A percentile compares a stretch with the other conserved stretches of the same genome.
Evolutionary conservation across 1,140 invertebrate genomes (phyloP).

Genomic region (Lasaia peninsularis): DNA sequence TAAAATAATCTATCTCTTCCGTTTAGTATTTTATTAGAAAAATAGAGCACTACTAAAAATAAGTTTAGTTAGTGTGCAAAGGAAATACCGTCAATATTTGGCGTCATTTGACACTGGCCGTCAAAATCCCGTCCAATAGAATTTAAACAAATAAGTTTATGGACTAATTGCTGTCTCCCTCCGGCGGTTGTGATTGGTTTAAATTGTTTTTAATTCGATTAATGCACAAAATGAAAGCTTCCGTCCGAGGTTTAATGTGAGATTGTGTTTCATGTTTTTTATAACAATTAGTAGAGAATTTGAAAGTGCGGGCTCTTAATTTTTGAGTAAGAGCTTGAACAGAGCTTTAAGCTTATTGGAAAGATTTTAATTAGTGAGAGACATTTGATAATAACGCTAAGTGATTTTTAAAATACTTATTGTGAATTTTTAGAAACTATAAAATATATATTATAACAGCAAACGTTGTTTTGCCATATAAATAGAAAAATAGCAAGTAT

Average conservation of each 20-base stretch:
- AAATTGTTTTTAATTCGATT: conserved; percentile 62
- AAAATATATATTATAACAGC: too few relatives aligned
- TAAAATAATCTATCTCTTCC: too few relatives aligned
- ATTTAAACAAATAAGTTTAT: conserved; percentile 36
- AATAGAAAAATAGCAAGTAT: too few relatives aligned
- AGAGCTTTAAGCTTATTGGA: background rate
- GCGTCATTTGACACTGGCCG: too few relatives aligned
- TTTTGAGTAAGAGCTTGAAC: conserved; percentile 3
- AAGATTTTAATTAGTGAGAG: background rate
- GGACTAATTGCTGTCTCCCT: conserved; percentile 48
- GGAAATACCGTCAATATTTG: too few relatives aligned
- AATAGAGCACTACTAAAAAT: too few relatives aligned
- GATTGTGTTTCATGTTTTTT: conserved; percentile 32
- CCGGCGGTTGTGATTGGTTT: conserved; percentile 36
- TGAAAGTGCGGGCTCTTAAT: conserved; percentile 4
- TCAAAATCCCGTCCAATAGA: background rate
- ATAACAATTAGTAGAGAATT: conserved; percentile 16
- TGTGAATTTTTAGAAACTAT: too few relatives aligned
- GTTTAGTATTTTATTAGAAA: too few relatives aligned
- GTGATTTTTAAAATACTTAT: too few relatives aligned
- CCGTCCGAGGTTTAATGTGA: conserved; percentile 37
- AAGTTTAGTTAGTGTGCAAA: too few relatives aligned
- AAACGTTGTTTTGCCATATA: too few relatives aligned
- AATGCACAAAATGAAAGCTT: conserved; percentile 56
- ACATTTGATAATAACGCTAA: too few relatives aligned